A percentile compares a stretch with the other conserved stretches of the same genome.
These are phyloP conservation scores for Fragum whitleyi DNA, from an alignment of 2,888 invertebrate genomes.

Conservation along the genomic window DNA sequence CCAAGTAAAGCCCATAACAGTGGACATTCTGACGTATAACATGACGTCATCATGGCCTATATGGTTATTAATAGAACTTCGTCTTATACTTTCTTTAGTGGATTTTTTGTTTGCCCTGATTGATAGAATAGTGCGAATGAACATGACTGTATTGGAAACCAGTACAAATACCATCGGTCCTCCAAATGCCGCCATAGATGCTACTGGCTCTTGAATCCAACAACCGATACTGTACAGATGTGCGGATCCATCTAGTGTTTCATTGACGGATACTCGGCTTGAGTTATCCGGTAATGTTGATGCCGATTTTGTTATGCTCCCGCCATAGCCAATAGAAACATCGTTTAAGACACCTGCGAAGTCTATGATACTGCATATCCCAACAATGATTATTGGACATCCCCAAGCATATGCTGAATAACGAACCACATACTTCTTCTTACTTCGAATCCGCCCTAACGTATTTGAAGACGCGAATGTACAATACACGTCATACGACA, in stretches of 20 bases:
- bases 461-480: conserved; percentile 85
- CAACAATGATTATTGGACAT: conserved; percentile 87
- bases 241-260: neutral
- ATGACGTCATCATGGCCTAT: conserved; percentile 78
- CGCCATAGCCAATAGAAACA: conserved; percentile 74
- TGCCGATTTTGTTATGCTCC: conserved; percentile 9
- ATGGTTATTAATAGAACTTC: conserved; percentile 67
- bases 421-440: conserved; percentile 72
- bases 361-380: conserved; percentile 80
- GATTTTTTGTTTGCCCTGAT: conserved; percentile 73
- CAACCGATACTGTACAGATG: conserved; percentile 69
- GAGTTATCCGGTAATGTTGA: neutral
- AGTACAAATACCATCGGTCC: conserved; percentile 77
- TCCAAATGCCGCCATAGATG: conserved; percentile 77
- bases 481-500: conserved; percentile 87
- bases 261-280: neutral
- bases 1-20: conserved; percentile 83
- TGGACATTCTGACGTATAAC: conserved; percentile 80
- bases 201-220: conserved; percentile 80
- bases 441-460: conserved; percentile 70
- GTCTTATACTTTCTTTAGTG: conserved; percentile 66
- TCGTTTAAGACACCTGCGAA: conserved; percentile 63
- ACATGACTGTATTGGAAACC: conserved; percentile 74
- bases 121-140: conserved; percentile 75
- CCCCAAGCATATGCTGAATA: conserved; percentile 89